Evolutionary conservation across 1,140 invertebrate genomes (phyloP), one percentile per base, ranked within the genome.

Genomic region (Euglossa dilemma): DNA sequence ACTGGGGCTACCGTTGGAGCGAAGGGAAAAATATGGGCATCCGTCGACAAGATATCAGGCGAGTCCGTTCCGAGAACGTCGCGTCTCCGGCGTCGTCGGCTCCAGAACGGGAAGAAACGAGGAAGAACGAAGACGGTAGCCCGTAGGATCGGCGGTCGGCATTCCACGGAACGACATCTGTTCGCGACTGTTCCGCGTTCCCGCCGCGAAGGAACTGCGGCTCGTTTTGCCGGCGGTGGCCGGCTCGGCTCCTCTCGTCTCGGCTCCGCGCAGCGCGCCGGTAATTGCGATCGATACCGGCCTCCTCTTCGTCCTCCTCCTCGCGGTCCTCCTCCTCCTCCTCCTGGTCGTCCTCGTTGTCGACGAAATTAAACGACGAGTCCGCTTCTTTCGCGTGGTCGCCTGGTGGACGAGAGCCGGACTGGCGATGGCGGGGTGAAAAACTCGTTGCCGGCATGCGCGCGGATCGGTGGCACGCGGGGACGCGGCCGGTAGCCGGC

Each of bases 241-340:
- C 28, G n/a, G 12, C 23, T 25, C 14, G 4, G 23, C 23, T 25
- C 25, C 47, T 36, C 52, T 71, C 25, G 47, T 36, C 52, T 71
- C 70, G 54, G 57, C 50, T 63, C 47, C 50, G 66, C 78, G 78
- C 73, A 75, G 54, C 50, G 66, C 78, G 78, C 73, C 79, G 69
- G 82, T 90, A 89, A 89, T 90, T 90, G 88, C 89, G 80, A 90
- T 90, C 89, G 86, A 90, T 90, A 90, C 84, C 86, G 84, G 70
- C 72, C n/a, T n/a, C n/a, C n/a, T n/a, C n/a, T n/a, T 81, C 74
- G 75, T 80, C 77, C 66, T 54, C 66, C 63, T 18, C 82, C 47
- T 59, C 59, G 63, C 78, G 57, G 5, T 63, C 84, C 79, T 71
- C 71, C 16, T 25, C 25, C 59, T 25, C 57, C 11, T 25, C 59